Evolutionary conservation across 2,797 vertebrate species (phyloP), one percentile per base, ranked within the genome.

Genomic region (Buceros bicornis): DNA sequence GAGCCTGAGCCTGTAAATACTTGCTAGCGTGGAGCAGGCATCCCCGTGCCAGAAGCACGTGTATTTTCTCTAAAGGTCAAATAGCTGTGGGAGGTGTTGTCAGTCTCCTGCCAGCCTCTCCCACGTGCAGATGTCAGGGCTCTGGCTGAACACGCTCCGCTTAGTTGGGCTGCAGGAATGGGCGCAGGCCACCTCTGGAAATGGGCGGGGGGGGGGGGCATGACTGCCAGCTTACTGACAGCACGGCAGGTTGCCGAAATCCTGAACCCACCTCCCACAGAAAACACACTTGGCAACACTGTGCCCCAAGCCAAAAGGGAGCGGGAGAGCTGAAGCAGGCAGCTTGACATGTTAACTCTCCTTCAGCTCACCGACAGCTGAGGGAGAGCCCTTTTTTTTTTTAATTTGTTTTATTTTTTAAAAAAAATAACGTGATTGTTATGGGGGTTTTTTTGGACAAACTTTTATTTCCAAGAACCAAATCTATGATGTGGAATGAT

Each of bases 61-160:
- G 88, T 19, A 16, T 51, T 85, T 71, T 89, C 60, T 78, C 53
- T 78, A 90, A 91, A 97, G 90, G 86, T 93, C 96, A 96, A 16
- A 73, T 73, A 89, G 79, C n/a, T 56, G 73, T 15, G 60, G 95
- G 93, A 97, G 82, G 73, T 90, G 92, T 1, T 82, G 73, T 58
- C 76, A 88, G 83, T 37, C 43, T 19, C 48, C 82, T 86, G 76
- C 58, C 50, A 81, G 67, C 79, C 64, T 66, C 66, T 22, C 43
- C 84, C 3, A 9, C 1, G 8, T 48, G 87, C 66, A 79, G 78
- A 81, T 24, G 31, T 79, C 43, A 78, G 62, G 40, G 69, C 48
- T 73, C 66, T 13, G 73, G 87, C 24, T 82, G 77, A 48, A 56
- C 11, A 10, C 1, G 61, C 60, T 78, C 72, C 66, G 74, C 61